Conservation (phyloP, 1,140 invertebrate genomes). For the Nilaparvata lugens region DNA sequence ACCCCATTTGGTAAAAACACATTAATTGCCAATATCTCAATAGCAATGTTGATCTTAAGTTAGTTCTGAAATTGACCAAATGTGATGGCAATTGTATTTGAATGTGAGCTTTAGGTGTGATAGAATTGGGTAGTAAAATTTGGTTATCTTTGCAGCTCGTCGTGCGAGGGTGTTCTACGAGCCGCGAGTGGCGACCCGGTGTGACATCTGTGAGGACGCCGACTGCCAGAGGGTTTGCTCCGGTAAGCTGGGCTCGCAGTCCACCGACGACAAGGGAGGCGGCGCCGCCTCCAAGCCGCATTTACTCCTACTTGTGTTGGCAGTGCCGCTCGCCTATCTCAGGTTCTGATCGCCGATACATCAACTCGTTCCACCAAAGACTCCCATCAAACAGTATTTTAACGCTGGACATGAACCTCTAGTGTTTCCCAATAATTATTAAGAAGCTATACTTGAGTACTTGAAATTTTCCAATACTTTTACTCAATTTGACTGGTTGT, state of each 20-base stretch:
- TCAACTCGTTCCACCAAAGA: too few relatives aligned
- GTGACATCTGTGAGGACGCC: slow-evolving; percentile 66
- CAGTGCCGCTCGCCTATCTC: too few relatives aligned
- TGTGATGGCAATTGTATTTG: background rate
- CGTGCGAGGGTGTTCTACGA: slow-evolving; percentile 68
- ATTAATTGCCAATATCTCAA: background rate
- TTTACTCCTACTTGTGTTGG: too few relatives aligned
- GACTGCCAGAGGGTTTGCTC: slow-evolving; percentile 42
- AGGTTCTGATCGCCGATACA: too few relatives aligned
- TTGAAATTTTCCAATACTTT: too few relatives aligned
- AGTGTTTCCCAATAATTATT: too few relatives aligned
- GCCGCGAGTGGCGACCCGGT: slow-evolving; percentile 54
- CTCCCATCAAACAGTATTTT: too few relatives aligned
- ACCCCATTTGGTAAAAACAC: background rate
- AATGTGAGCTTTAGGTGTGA: background rate
- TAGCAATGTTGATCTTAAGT: background rate
- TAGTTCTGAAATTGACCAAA: background rate
- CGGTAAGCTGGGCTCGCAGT: slow-evolving; percentile 6
- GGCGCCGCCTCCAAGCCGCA: too few relatives aligned
- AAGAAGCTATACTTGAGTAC: too few relatives aligned
- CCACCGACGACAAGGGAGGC: too few relatives aligned
- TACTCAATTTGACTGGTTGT: too few relatives aligned
- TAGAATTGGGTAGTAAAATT: background rate
- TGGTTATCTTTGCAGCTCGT: slow-evolving; percentile 41
- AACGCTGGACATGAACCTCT: too few relatives aligned